A percentile compares a stretch with the other conserved stretches of the same genome.
These are phyloP conservation scores for Antheraea assamensis DNA, from an alignment of 2,888 invertebrate species.

Conservation along the genomic window DNA sequence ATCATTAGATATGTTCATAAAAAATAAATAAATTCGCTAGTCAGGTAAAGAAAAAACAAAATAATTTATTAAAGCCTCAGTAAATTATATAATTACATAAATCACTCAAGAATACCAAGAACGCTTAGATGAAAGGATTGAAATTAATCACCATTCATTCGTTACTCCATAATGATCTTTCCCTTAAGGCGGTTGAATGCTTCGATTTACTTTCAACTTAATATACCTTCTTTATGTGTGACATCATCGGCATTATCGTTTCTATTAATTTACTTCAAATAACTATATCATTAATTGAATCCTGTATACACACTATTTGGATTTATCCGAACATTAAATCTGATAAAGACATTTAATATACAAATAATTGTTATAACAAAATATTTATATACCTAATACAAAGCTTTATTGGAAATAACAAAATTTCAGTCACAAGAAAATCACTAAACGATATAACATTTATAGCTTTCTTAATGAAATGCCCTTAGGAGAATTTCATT, in stretches of 20 bases:
- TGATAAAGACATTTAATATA: too few relatives aligned
- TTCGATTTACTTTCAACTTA: background rate
- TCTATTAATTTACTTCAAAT: too few relatives aligned
- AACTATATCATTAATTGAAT: too few relatives aligned
- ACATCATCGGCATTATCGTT: too few relatives aligned
- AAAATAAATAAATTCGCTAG: background rate
- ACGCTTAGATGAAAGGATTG: background rate
- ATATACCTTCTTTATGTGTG: too few relatives aligned
- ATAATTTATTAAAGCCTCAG: background rate
- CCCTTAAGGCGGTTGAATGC: background rate
- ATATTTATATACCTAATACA: background rate
- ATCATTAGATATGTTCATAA: too few relatives aligned
- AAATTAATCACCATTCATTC: background rate
- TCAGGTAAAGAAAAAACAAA: background rate
- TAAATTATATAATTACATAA: too few relatives aligned
- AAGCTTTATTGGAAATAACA: background rate
- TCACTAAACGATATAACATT: background rate
- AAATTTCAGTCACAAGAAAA: background rate
- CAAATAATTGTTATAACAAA: too few relatives aligned
- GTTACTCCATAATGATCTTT: background rate
- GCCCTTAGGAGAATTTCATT: background rate
- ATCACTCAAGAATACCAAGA: background rate
- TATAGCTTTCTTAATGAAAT: background rate
- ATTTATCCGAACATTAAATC: background rate
- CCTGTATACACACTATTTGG: background rate